Percentiles rank a stretch among this genome's conserved stretches.
phyloP scores from a whole-genome alignment of 92 coral and sea anemone genomes.

The Heteractis magnifica region DNA sequence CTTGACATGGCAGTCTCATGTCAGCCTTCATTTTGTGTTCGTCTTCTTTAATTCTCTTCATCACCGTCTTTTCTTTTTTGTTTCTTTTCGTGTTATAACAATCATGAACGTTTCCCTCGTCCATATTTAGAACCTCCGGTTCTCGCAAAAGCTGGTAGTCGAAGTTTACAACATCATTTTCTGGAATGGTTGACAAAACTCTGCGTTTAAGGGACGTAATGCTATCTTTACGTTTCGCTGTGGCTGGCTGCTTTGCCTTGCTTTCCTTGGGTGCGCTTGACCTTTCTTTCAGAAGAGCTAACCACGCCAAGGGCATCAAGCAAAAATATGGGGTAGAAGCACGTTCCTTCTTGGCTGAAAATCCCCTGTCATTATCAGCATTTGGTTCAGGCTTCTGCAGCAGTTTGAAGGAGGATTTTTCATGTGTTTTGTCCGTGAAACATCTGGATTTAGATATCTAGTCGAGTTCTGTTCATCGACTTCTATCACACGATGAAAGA shows the following conservation, averaged over 20 bases:
- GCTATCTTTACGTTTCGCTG: neutral
- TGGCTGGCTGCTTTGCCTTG: neutral
- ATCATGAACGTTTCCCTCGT: neutral
- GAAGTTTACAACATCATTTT: neutral
- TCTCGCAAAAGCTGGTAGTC: neutral
- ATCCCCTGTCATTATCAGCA: neutral
- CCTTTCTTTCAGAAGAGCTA: neutral
- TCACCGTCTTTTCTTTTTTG: neutral
- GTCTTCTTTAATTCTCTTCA: neutral
- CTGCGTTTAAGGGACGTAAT: neutral
- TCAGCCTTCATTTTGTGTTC: neutral
- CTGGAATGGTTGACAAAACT: neutral
- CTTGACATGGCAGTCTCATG: neutral
- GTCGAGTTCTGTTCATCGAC: too few relatives aligned
- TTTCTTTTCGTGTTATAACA: neutral
- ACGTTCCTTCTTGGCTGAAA: neutral
- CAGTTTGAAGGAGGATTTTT: too few relatives aligned
- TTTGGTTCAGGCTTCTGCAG: too few relatives aligned
- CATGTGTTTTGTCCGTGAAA: too few relatives aligned
- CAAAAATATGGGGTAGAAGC: neutral
- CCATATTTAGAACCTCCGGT: neutral
- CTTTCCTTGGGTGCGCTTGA: neutral
- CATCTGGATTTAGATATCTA: too few relatives aligned
- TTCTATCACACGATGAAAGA: neutral
- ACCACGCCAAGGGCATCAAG: neutral